Base-by-base conservation (phyloP, 30 jellyfish, hydroid and myxozoan genomes). In the Aurelia coerulea region DNA sequence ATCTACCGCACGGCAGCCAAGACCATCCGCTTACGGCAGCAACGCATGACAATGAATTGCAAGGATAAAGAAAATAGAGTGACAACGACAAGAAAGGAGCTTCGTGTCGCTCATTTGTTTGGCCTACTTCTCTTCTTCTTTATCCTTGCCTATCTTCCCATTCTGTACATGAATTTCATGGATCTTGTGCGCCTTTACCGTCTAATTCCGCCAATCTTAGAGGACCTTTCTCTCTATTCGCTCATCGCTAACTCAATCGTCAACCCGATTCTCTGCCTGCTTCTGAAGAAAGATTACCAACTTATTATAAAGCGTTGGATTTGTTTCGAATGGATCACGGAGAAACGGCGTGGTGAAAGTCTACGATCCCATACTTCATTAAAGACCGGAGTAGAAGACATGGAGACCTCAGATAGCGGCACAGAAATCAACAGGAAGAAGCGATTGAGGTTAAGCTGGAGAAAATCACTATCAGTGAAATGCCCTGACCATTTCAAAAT, bases 251-350 rank as follows among this genome's bases (percentile, higher is more conserved):
- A 92, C 68, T 88, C 97, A 11, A 35, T 87, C 23, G 98, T 92
- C 70, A 92, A 92, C 66, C 98, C 98, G 11, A 51, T 92, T 19
- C 92, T 92, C 34, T 92, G 98, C 86, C 85, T 92, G 83, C 89
- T 73, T 31, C 81, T 92, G 52, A 92, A 92, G 76, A 87, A 82
- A 66, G 98, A 92, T 62, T 92, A 86, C 60, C 94, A 85, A 39
- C 39, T 76, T 65, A 59, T 62, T 1, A 65, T 85, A 29, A 74
- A 56, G 69, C 81, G 88, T 18, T 85, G 88, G 94, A 74, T 85
- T 46, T 81, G 91, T 69, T 41, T 18, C 62, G 86, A 73, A 32
- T 71, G 81, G 77, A 46, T 68, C 19, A 19, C 83, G 31, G 78
- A 71, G 41, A 52, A 42, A 3, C 3, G 81, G 52, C 23, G 69